Evolutionary conservation across 2,888 invertebrate genomes (phyloP), one percentile per base, ranked within the genome.

Genomic region (Melanargia galathea): DNA sequence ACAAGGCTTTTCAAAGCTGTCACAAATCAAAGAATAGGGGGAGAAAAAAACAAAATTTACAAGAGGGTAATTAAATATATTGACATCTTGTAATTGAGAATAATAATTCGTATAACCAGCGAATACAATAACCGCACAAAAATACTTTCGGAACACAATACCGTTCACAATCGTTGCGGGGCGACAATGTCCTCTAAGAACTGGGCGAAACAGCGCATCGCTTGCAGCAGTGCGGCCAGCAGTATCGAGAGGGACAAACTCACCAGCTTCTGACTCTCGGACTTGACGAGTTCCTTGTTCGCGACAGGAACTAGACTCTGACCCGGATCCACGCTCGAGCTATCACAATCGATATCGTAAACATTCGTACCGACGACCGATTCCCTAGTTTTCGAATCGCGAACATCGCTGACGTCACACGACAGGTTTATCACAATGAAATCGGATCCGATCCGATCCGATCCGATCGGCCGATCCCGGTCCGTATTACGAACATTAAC

Each of bases 161-260:
- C n/a, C 18, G 57, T 55, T 76, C 77, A 84, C 79, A 87, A 82
- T 80, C 89, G 81, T 74, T 90, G 92, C 63, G 92, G 91, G 61
- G 90, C 80, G 64, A 91, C 91, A 75, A 91, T 92, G 73, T 93
- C 93, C 74, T 93, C 93, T 71, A 93, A 84, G 75, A 93, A 92
- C 79, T 93, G 92, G 48, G 93, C 93, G 73, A 93, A 92, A 79
- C 93, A 93, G 65, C 93, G 92, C 80, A 94, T 92, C 69, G 93
- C 94, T 80, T 94, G 93, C 38, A 93, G 74, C 73, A 94, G 77
- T 30, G 93, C 93, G 20, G 94, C 93, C 52, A 94, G 84, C 16
- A 94, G 82, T 69, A 94, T 87, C 51, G 93, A 93, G 38, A 94
- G 77, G 20, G 94, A 93, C 60, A 94, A 78, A 68, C 93, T 93